A percentile compares a stretch with the other conserved stretches of the same genome.
Evolutionary conservation across 2,113 vertebrate genomes (phyloP).

Genomic region (Beaufortia kweichowensis): DNA sequence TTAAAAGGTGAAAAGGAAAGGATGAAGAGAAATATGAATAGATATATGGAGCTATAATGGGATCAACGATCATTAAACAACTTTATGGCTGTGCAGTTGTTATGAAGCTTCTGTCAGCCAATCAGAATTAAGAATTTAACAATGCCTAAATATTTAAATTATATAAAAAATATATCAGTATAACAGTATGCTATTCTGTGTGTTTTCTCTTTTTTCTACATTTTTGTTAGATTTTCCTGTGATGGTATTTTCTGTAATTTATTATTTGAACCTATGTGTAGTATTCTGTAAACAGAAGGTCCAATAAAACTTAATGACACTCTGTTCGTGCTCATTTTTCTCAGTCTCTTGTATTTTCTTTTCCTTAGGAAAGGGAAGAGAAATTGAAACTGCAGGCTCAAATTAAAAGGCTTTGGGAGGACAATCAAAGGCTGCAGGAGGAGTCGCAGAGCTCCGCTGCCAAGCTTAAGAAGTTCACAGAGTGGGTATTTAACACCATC

Average conservation of each 20-base stretch:
- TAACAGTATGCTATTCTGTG: too few relatives aligned
- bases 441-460: conserved; percentile 94
- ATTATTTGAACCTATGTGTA: background rate
- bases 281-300: background rate
- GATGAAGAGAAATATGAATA: too few relatives aligned
- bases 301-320: background rate
- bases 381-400: conserved; percentile 91
- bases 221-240: too few relatives aligned
- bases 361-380: conserved; percentile 89
- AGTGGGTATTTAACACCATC: conserved; percentile 99
- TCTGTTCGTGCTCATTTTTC: conserved; percentile 21
- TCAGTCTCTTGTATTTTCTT: background rate
- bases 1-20: too few relatives aligned
- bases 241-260: background rate
- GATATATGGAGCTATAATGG: too few relatives aligned
- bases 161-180: too few relatives aligned
- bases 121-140: too few relatives aligned
- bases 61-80: too few relatives aligned
- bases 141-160: too few relatives aligned
- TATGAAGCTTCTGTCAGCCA: too few relatives aligned
- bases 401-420: conserved; percentile 92
- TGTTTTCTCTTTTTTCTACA: too few relatives aligned
- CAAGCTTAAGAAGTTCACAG: conserved; percentile 98
- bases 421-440: conserved; percentile 95
- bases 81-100: too few relatives aligned